These are phyloP conservation scores for Mesorhabditis spiculigera DNA, from an alignment of 2,888 invertebrate genomes.

Conservation along the genomic window DNA sequence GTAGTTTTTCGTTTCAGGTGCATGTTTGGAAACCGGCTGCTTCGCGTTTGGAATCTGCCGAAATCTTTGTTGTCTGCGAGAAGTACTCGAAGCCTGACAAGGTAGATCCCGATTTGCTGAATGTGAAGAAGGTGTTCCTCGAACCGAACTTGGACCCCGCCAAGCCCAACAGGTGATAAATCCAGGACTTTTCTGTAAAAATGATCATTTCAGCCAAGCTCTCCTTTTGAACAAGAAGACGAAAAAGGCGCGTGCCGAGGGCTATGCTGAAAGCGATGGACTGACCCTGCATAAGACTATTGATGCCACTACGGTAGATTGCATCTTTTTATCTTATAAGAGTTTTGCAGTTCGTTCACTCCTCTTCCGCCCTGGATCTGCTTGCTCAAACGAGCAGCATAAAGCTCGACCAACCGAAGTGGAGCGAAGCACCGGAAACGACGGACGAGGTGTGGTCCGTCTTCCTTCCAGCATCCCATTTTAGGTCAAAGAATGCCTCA, in stretches of 20 bases:
- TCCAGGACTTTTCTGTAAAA: conserved; percentile 7
- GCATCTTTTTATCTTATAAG: neutral
- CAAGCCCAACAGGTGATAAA: conserved; percentile 35
- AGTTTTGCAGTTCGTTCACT: conserved; percentile 1
- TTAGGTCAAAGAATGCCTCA: conserved; percentile 83
- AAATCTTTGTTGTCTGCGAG: conserved; percentile 97
- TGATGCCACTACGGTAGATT: conserved; percentile 59
- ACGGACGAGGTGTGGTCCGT: conserved; percentile 42
- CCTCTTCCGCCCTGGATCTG: conserved; percentile 69
- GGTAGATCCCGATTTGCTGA: conserved; percentile 84
- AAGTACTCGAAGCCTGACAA: conserved; percentile 79
- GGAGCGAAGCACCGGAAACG: conserved; percentile 42
- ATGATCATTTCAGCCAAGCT: conserved; percentile 21
- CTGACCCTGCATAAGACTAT: conserved; percentile 41
- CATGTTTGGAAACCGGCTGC: conserved; percentile 98
- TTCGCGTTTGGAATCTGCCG: conserved; percentile 94
- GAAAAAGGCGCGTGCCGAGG: conserved; percentile 74
- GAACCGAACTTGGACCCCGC: conserved; percentile 39
- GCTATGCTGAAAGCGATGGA: conserved; percentile 77
- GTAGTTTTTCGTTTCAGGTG: conserved; percentile 64
- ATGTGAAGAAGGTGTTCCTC: conserved; percentile 86
- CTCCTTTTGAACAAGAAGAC: conserved; percentile 64
- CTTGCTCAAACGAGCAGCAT: conserved; percentile 67
- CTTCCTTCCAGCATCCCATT: conserved; percentile 25
- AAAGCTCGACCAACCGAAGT: conserved; percentile 43